Evolutionary conservation across 2,888 invertebrate genomes (phyloP), one percentile per base, ranked within the genome.

Genomic region (Hypomecis atomaria): DNA sequence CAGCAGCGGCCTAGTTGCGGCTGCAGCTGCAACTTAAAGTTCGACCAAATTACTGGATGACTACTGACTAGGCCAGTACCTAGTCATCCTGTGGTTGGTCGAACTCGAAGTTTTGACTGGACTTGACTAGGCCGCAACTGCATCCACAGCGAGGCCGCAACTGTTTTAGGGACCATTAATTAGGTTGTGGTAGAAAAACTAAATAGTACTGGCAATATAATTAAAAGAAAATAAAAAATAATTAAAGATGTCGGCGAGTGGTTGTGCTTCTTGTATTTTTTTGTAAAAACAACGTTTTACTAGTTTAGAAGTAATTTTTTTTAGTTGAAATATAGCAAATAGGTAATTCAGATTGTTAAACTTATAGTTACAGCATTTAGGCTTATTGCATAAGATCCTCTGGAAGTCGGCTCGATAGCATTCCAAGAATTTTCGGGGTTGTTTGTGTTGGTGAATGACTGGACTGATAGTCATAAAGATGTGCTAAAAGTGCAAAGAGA

Each of bases 361-460:
- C 44, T 13, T 49, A 55, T 38, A 49, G 6, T 37, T n/a, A 9
- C 5, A 34, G 9, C 9, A 9, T 58, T 40, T 40, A 48, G 13
- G 37, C 11, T 56, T 48, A 8, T 4, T 58, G 43, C 13, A 7
- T 23, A 53, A 8, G 11, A 71, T 71, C 72, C 58, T 65, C 73
- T 61, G 60, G 44, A 43, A 59, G 38, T 79, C 74, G 82, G 79
- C 73, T 78, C 83, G 82, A 84, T 84, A 85, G 85, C 78, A 83
- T 78, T 83, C 79, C 74, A 62, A 48, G 73, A 82, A 79, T 86
- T 85, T 84, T 82, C 84, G 81, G 85, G 78, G 79, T 84, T 88
- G 87, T 89, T 87, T 90, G 89, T 90, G 86, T 87, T 89, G 79
- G 88, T 88, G 85, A 85, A 84, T 81, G 65, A 59, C 49, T 85